Evolutionary conservation across 1,140 invertebrate genomes (phyloP).

Genomic region (Plodia interpunctella): DNA sequence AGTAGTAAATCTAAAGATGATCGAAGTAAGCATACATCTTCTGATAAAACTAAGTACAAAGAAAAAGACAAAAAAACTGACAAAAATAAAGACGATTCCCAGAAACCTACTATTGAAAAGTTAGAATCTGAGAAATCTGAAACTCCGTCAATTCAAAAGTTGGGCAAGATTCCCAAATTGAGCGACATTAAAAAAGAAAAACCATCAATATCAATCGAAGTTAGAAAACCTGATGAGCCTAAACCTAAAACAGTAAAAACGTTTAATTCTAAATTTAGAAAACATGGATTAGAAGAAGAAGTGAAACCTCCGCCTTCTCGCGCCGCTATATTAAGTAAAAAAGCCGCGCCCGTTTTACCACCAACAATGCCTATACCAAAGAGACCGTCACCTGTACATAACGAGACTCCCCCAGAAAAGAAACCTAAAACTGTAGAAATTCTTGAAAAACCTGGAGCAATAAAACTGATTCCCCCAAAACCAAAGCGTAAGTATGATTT

Average conservation of each 20-base stretch:
- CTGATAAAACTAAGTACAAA: slow-evolving; percentile 54
- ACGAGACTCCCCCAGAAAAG: slow-evolving; percentile 83
- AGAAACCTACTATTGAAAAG: slow-evolving; percentile 71
- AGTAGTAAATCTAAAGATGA: slow-evolving; percentile 20
- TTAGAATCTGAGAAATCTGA: slow-evolving; percentile 80
- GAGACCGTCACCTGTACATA: slow-evolving; percentile 80
- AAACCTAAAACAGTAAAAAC: slow-evolving; percentile 91
- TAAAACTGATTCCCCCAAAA: slow-evolving; percentile 91
- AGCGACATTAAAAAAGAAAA: slow-evolving; percentile 80
- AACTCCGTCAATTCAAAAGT: slow-evolving; percentile 81
- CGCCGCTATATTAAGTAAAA: slow-evolving; percentile 78
- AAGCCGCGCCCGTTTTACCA: slow-evolving; percentile 73
- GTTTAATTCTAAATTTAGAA: slow-evolving; percentile 91
- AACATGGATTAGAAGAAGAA: slow-evolving; percentile 90
- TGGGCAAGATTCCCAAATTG: slow-evolving; percentile 88
- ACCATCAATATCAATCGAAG: slow-evolving; percentile 88
- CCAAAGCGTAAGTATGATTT: slow-evolving; percentile 89
- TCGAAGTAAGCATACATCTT: slow-evolving; percentile 34
- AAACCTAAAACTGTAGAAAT: slow-evolving; percentile 80
- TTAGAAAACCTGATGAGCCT: slow-evolving; percentile 81
- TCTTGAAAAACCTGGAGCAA: slow-evolving; percentile 85
- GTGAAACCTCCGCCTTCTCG: slow-evolving; percentile 86
- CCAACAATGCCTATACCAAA: slow-evolving; percentile 76
- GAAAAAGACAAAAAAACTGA: slow-evolving; percentile 63
- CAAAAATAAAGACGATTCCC: slow-evolving; percentile 63